Conservation (phyloP, 2,797 vertebrate genomes). For the Pygocentrus nattereri region DNA sequence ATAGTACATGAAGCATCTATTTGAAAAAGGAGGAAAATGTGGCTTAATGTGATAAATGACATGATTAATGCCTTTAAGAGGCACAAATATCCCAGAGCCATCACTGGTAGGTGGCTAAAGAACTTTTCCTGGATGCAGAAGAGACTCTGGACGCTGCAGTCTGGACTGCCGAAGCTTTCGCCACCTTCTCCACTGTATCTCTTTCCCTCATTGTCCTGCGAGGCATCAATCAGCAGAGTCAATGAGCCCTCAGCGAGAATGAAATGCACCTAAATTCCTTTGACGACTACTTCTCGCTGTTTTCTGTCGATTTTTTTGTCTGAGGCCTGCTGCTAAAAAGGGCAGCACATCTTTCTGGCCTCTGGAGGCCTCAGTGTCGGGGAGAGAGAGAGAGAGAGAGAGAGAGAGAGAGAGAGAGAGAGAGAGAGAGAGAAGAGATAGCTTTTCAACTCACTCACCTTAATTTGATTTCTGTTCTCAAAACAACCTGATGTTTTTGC, state of each 20-base stretch:
- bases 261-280: conserved; percentile 34
- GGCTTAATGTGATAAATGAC: no score
- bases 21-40: no score
- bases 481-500: not conserved
- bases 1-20: no score
- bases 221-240: conserved; percentile 12
- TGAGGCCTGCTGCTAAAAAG: conserved; percentile 6
- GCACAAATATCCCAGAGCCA: conserved; percentile 20
- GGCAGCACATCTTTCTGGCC: conserved; percentile 28
- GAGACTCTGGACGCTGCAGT: not conserved
- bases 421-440: no score
- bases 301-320: conserved; percentile 28
- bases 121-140: not conserved
- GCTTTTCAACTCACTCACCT: conserved; percentile 11
- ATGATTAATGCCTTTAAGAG: not conserved
- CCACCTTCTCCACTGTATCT: conserved; percentile 1
- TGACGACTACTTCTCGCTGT: conserved; percentile 17
- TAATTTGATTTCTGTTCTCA: conserved; percentile 2
- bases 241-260: not conserved
- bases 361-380: not conserved
- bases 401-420: conserved; percentile 47
- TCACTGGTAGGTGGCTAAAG: conserved; percentile 13
- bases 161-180: conserved; percentile 15
- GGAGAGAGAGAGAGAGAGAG: conserved; percentile 30
- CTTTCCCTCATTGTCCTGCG: conserved; percentile 5